Base-by-base conservation (phyloP, 92 coral and sea anemone species). In the Blastomussa wellsi region DNA sequence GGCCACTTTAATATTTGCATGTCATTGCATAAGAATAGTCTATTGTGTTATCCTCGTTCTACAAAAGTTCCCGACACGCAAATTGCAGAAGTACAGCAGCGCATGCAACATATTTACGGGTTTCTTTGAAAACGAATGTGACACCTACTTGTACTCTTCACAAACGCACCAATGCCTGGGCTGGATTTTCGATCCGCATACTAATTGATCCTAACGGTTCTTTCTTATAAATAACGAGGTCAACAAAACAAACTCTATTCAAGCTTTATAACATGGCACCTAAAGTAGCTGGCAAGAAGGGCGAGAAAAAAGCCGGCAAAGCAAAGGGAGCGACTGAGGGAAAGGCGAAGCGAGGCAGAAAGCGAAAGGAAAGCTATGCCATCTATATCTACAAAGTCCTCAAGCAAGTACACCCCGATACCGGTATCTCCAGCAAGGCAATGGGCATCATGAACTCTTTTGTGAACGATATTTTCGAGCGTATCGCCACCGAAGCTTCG, bases 391-490 rank as follows among this genome's bases (percentile, higher is more conserved):
- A 88, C 73, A 89, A 89, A 73, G 91, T 89, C 35, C 74, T 90
- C 76, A 90, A 90, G 72, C 93, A 91, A 75, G 94, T 91, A 74
- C 94, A 91, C 77, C 94, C 94, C 1, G 94, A 91, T 72, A 91
- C 94, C 41, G 94, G 94, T 8, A 83, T 83, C 60, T 83, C 87
- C 10, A 83, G 87, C 47, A 83, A 83, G 44, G 87, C 87, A 28
- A 83, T 83, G 87, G 87, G 87, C 7, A 91, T 91, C 52, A 88
- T 89, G 71, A 91, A 89, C 84, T 87, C 88, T 77, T 87, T 91
- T 88, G 94, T 94, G 16, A 83, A 83, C 67, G 87, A 83, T 49
- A 83, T 83, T 44, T 83, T 83, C 62, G 87, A 83, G 59, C 80
- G 87, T 5, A 83, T 83, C 16, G 87, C 87, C 39, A 77, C 84